Base-by-base conservation (phyloP, 2,888 invertebrate genomes). In the Digitonthophagus gazella region DNA sequence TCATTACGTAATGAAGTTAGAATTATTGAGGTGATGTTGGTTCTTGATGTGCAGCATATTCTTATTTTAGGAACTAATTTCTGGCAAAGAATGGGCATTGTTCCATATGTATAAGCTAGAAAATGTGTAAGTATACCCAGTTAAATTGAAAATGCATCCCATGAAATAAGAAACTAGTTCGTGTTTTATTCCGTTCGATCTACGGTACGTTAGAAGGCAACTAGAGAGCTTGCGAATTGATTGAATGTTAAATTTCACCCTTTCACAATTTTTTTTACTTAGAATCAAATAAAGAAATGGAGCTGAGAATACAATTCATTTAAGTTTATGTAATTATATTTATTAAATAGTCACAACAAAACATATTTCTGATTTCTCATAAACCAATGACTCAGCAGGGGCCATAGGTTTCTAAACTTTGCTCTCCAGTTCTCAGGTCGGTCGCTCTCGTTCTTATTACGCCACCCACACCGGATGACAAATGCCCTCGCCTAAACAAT, bases 21-120 rank as follows among this genome's bases (percentile, higher is more conserved):
- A 44, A 3, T 67, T 16, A 4, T 67, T 1, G 54, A 63, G 14
- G 65, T 71, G 18, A 16, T 72, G n/a, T 68, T 74, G 3, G 58
- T 74, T 6, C 72, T 72, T 2, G 14, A 15, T 6, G 15, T 72
- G 3, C 64, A 67, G 15, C 69, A 69, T 58, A 20, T 58, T 2
- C 57, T 72, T 58, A 72, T 74, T 15, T 64, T 73, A 2, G 74
- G 72, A 0, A 28, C 58, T 3, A 71, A 74, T 64, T 74, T 71
- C 58, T 74, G 71, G 72, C 55, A 56, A 15, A 6, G 11, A 16
- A 69, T 71, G 64, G 71, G 65, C 3, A 44, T 71, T 19, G 61
- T 71, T 8, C 71, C 67, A 5, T 67, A 71, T 54, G 15, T 71
- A n/a, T n/a, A n/a, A n/a, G n/a, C n/a, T n/a, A n/a, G n/a, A n/a